Base-by-base conservation (phyloP, 2,797 vertebrate genomes). In the Gallinago stenura region DNA sequence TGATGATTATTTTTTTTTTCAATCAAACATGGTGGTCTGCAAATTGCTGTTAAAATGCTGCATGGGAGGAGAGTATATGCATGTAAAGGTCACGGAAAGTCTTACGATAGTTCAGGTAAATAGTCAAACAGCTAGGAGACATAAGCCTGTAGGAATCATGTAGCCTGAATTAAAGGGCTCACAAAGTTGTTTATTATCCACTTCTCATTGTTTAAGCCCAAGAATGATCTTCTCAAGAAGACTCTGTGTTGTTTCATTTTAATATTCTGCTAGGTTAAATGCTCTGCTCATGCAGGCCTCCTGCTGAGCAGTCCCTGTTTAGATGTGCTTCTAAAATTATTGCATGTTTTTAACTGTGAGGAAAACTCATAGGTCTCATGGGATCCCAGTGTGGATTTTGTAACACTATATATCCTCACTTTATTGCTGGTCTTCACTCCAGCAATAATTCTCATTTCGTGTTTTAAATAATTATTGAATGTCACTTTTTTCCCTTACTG, bases 371-470 rank as follows among this genome's bases (percentile, higher is more conserved):
- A 6, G 14, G 9, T 75, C 48, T 87, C 18, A 17, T 31, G 65
- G 39, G 33, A 62, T 39, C 30, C 76, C 33, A 7, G 13, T 41
- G 31, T 8, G 9, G 13, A 5, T 80, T 80, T 92, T 53, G 3
- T 48, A 68, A 60, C 1, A 0, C 56, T 53, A 0, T 6, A 31
- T 58, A 60, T 86, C 41, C 30, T 81, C 8, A 6, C 1, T 39
- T 56, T 78, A 25, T 24, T 58, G 10, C 10, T n/a, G 19, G 19
- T 7, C 8, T 79, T 87, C 12, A 37, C 72, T 84, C 9, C 1
- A 8, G 6, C 4, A 33, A 25, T 45, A 33, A 71, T 60, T 77
- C 6, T 37, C 24, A 31, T 56, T n/a, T 57, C 1, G 0, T 58
- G 41, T 84, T 77, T 9, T 4, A 61, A 72, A 25, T 39, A 54